Evolutionary conservation across 2,797 vertebrate genomes (phyloP).

Genomic region (Rallus crepitans): DNA sequence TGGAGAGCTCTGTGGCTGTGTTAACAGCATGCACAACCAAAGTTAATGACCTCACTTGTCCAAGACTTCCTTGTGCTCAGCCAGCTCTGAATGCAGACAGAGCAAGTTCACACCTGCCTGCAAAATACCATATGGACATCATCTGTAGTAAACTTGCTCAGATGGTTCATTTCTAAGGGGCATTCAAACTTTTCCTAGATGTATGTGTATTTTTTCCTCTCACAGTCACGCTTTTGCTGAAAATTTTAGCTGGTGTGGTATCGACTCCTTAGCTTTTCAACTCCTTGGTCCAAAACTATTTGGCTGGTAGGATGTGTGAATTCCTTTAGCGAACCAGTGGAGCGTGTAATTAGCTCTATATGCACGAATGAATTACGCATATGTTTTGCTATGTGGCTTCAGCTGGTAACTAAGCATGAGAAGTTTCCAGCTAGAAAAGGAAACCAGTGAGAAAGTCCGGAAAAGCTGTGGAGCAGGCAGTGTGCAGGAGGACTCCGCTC

Average conservation of each 20-base stretch:
- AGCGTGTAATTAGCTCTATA: slow-evolving; percentile 74
- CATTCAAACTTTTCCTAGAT: slow-evolving; percentile 31
- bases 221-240: slow-evolving; percentile 49
- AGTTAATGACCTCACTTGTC: slow-evolving; percentile 44
- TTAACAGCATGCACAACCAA: slow-evolving; percentile 18
- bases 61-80: slow-evolving; percentile 17
- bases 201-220: slow-evolving; percentile 10
- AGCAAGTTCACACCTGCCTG: slow-evolving; percentile 65
- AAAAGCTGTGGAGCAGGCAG: background rate
- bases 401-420: slow-evolving; percentile 66
- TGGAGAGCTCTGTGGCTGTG: background rate
- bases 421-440: slow-evolving; percentile 55
- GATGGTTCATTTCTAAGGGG: slow-evolving; percentile 47
- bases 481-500: background rate
- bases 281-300: slow-evolving; percentile 58
- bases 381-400: slow-evolving; percentile 68
- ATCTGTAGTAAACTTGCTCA: slow-evolving; percentile 46
- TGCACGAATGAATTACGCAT: slow-evolving; percentile 64
- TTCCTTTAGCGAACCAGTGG: slow-evolving; percentile 63
- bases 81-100: slow-evolving; percentile 57
- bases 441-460: slow-evolving; percentile 30
- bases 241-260: slow-evolving; percentile 39
- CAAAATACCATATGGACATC: slow-evolving; percentile 56
- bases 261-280: slow-evolving; percentile 25
- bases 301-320: slow-evolving; percentile 68